phyloP scores from a whole-genome alignment of 2,888 invertebrate species.

The Aplocera efformata region DNA sequence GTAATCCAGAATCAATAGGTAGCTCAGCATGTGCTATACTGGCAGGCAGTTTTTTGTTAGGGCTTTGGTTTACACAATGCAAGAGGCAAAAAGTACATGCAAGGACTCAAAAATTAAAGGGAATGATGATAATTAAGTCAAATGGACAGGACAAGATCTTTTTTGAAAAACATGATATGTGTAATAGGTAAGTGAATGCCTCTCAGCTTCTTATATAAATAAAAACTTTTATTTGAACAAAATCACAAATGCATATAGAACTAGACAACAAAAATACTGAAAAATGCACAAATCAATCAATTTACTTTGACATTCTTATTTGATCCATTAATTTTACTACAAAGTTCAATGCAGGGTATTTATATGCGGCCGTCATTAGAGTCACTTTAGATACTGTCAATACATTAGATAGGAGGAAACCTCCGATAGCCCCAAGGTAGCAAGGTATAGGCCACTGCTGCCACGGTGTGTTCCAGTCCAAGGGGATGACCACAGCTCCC shows the following conservation, averaged over 20 bases:
- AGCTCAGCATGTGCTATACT: too few species aligned
- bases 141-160: too few species aligned
- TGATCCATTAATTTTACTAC: constrained; percentile 53
- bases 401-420: constrained; percentile 80
- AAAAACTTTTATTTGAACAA: constrained; percentile 5
- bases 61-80: too few species aligned
- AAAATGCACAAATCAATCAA: too few species aligned
- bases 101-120: too few species aligned
- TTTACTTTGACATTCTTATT: constrained; percentile 49
- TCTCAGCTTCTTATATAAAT: too few species aligned
- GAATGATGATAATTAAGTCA: too few species aligned
- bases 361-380: constrained; percentile 53
- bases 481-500: constrained; percentile 91
- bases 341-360: constrained; percentile 56
- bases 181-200: too few species aligned
- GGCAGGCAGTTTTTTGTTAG: too few species aligned
- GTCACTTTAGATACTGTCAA: constrained; percentile 71
- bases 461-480: constrained; percentile 96
- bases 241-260: constrained; percentile 16
- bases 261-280: constrained; percentile 16
- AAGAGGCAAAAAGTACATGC: too few species aligned
- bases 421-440: constrained; percentile 83
- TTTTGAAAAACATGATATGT: too few species aligned
- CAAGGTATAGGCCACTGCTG: constrained; percentile 90
- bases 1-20: too few species aligned